A percentile compares a stretch with the other conserved stretches of the same genome.
phyloP scores from a whole-genome alignment of 2,797 vertebrate species.

The Aphelocoma californica region DNA sequence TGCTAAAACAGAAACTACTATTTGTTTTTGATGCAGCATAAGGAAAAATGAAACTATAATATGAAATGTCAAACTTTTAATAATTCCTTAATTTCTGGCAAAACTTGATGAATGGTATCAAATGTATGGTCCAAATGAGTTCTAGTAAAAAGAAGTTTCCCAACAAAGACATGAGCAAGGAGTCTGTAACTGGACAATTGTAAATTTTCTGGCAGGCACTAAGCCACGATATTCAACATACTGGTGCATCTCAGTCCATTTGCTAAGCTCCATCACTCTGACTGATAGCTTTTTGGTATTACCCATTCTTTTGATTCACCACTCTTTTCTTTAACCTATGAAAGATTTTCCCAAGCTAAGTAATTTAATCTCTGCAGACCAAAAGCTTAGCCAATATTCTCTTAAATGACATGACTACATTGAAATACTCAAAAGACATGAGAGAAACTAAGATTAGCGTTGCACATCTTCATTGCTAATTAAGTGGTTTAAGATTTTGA shows the following conservation, averaged over 20 bases:
- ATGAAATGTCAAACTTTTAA: neutral
- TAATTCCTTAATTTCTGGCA: neutral
- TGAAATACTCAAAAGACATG: neutral
- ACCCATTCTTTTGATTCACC: neutral
- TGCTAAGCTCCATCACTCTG: neutral
- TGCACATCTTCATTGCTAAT: neutral
- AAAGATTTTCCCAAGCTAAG: neutral
- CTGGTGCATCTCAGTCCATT: neutral
- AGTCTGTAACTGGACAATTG: neutral
- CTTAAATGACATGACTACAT: neutral
- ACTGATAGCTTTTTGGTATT: neutral
- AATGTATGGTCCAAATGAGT: neutral
- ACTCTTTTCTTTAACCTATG: neutral
- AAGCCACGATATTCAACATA: neutral
- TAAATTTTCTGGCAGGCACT: neutral
- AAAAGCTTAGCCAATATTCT: neutral
- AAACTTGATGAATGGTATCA: neutral
- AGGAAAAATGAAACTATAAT: neutral
- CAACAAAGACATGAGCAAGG: neutral
- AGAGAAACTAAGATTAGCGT: neutral
- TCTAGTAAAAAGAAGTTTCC: neutral
- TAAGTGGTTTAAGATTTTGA: neutral
- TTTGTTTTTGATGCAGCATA: neutral
- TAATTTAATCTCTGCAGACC: neutral
- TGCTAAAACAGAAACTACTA: neutral